Conservation (phyloP, 2,113 vertebrate genomes). For the Equus quagga region DNA sequence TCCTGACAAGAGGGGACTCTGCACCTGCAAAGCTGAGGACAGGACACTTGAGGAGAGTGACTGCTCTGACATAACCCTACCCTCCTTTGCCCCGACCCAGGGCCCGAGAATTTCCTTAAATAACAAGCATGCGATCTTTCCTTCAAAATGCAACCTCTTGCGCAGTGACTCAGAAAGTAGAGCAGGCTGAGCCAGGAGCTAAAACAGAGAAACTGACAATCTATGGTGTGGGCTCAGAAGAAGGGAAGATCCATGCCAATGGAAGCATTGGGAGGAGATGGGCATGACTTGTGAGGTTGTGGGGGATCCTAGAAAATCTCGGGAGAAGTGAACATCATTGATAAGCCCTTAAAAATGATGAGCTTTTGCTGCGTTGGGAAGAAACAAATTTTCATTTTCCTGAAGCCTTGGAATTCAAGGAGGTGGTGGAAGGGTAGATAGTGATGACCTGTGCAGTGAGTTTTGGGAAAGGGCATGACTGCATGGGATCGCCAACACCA, state of each 20-base stretch:
- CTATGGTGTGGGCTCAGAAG: neutral
- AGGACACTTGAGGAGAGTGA: neutral
- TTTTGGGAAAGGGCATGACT: neutral
- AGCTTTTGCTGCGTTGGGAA: neutral
- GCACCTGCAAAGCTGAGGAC: neutral
- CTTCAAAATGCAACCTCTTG: neutral
- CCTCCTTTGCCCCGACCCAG: neutral
- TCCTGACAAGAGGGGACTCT: neutral
- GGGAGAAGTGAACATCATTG: neutral
- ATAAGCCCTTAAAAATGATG: neutral
- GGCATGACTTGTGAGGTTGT: neutral
- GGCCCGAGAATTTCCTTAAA: neutral
- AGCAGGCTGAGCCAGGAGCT: neutral
- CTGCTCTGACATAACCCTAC: neutral
- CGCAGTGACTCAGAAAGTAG: neutral
- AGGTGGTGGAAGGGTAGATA: neutral
- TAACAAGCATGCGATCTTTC: neutral
- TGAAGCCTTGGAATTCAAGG: neutral
- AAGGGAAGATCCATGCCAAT: neutral
- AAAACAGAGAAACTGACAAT: neutral
- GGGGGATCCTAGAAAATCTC: neutral
- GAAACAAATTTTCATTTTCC: slow-evolving; percentile 8
- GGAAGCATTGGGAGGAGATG: neutral
- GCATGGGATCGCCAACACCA: neutral
- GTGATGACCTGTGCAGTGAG: neutral